Evolutionary conservation across 1,140 invertebrate genomes (phyloP), one percentile per base, ranked within the genome.

Genomic region (Charaxes varanes): DNA sequence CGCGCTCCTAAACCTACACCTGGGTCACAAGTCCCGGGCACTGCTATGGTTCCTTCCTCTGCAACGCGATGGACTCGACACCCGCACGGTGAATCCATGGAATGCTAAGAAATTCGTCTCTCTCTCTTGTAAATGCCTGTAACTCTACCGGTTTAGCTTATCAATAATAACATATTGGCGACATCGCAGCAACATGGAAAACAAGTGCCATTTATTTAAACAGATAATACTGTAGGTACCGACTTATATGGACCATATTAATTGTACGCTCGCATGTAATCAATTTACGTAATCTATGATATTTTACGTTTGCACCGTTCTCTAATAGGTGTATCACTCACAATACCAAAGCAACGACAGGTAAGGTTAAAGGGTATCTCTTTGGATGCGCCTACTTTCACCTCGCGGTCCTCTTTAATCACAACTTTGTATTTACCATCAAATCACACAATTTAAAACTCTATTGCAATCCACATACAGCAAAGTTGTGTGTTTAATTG

Each of bases 281-380:
- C 33, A 37, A 37, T 49, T 49, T 42, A 41, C 42, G 37, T 46
- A 52, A 52, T 52, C 49, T 47, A 41, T 46, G 43, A 42, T 55
- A 44, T 46, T 51, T 47, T 56, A 44, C 36, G 44, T 53, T 53
- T 41, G 34, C 43, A 50, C 53, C 43, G 45, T 47, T 47, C 44
- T 32, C 53, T 56, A 56, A 56, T 56, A 56, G 53, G 53, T 52
- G 53, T 44, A 56, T 56, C 53, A 47, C 47, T 55, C 43, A 56
- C 53, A 56, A 56, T 56, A 43, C 43, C 44, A 43, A 42, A 40
- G 42, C 53, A 48, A 48, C 41, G 53, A 56, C 53, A 56, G 53
- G 48, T 56, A 32, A 36, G 41, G 48, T 31, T 48, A 52, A 52
- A 56, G 53, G 53, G 43, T 52, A 56, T 52, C 48, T 43, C 24